Evolutionary conservation across 2,797 vertebrate genomes (phyloP).

Genomic region (Ctenopoma multispine): DNA sequence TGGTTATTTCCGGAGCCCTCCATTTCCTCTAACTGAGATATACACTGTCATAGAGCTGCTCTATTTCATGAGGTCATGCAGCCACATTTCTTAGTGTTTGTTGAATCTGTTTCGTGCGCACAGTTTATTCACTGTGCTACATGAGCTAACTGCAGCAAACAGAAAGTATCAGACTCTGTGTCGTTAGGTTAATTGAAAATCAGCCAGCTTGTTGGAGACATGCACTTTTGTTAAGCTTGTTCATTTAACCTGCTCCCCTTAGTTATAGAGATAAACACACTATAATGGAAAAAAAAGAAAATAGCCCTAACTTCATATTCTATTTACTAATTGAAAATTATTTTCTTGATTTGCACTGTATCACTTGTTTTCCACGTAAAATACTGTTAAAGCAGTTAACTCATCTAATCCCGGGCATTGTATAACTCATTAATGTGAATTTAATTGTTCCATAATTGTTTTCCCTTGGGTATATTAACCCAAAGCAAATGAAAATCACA

Average conservation of each 20-base stretch:
- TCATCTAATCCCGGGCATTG: slow-evolving; percentile 25
- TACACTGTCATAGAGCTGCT: not conserved
- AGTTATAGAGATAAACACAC: slow-evolving; percentile 49
- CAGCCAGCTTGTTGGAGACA: slow-evolving; percentile 37
- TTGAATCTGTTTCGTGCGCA: slow-evolving; percentile 6
- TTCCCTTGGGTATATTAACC: slow-evolving; percentile 51
- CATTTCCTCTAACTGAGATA: slow-evolving; percentile 38
- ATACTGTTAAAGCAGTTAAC: slow-evolving; percentile 13
- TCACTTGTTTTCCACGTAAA: slow-evolving; percentile 16
- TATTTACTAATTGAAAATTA: slow-evolving; percentile 45
- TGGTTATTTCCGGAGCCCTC: slow-evolving; percentile 45
- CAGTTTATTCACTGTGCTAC: slow-evolving; percentile 18
- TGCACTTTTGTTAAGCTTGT: slow-evolving; percentile 38
- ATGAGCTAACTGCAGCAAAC: slow-evolving; percentile 37
- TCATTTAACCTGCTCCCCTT: slow-evolving; percentile 42
- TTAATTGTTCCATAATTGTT: slow-evolving; percentile 60
- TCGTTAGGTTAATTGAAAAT: slow-evolving; percentile 67
- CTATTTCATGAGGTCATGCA: slow-evolving; percentile 9
- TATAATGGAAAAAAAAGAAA: not conserved
- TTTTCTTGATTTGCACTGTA: not conserved
- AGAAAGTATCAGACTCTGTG: slow-evolving; percentile 41
- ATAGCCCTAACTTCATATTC: slow-evolving; percentile 6
- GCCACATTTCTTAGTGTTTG: slow-evolving; percentile 5
- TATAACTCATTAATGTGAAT: slow-evolving; percentile 48
- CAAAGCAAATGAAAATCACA: slow-evolving; percentile 49